These are phyloP conservation scores for Oreocharis arfaki DNA, from an alignment of 2,113 vertebrate genomes.

Conservation along the genomic window DNA sequence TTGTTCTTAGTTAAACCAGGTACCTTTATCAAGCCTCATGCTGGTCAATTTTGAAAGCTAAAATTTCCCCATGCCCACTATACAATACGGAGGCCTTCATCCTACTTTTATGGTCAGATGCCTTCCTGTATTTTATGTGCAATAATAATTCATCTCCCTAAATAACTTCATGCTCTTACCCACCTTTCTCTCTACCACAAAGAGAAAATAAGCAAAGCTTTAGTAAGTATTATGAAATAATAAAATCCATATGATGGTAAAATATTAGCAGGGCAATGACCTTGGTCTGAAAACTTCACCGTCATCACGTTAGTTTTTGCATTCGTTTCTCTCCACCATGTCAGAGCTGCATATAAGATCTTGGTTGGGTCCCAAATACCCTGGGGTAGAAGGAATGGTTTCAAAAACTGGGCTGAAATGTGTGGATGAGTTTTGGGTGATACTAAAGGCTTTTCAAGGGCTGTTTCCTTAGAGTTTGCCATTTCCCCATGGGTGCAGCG, in stretches of 20 bases:
- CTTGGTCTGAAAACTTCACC: not conserved
- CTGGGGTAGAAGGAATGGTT: not conserved
- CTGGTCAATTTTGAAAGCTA: not conserved
- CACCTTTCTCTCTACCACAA: not conserved
- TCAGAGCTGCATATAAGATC: not conserved
- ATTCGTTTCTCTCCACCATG: not conserved
- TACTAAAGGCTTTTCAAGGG: not conserved
- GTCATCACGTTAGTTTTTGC: not conserved
- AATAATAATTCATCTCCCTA: slow-evolving; percentile 22
- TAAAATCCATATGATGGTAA: not conserved
- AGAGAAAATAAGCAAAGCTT: slow-evolving; percentile 44
- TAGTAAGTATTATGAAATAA: slow-evolving; percentile 39
- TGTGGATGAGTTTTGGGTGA: not conserved
- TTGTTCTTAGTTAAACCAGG: not conserved
- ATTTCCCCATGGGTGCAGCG: rapidly evolving
- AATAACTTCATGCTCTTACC: not conserved
- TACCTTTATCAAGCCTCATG: not conserved
- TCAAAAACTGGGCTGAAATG: not conserved
- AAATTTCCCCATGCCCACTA: not conserved
- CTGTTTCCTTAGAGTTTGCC: not conserved
- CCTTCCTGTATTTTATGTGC: not conserved
- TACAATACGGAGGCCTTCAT: not conserved
- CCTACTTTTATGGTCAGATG: not conserved
- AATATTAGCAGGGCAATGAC: not conserved
- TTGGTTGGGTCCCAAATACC: not conserved